Evolutionary conservation across 2,888 invertebrate species (phyloP), one percentile per base, ranked within the genome.

Genomic region (Ophion slaviceki): DNA sequence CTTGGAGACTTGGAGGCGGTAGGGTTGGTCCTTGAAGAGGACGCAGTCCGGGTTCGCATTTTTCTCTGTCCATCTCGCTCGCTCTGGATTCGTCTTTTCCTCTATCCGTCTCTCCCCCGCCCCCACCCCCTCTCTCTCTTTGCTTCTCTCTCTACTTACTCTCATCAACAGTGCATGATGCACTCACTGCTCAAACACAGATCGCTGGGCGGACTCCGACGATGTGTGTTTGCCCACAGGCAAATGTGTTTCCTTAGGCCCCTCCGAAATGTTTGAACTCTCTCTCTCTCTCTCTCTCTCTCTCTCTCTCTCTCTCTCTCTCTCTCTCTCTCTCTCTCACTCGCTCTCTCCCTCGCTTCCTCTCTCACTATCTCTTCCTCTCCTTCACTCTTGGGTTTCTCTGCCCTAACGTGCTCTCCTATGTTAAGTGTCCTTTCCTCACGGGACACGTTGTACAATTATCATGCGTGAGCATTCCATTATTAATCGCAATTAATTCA

Each of bases 191-290:
- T 72, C 85, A 59, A 47, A 53, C 71, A 81, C 67, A 76, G 28
- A 76, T 64, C 47, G 47, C 32, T 47, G 53, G 75, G 28, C 11
- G 47, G n/a, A 64, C 45, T 76, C 76, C 76, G 40, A 67, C 68
- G 61, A 32, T 57, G 28, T 66, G 82, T 93, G 91, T 93, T 93
- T 93, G 92, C 91, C 90, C 89, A 89, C 92, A 92, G 93, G 93
- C 92, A 93, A 93, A 93, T 93, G 92, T 93, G 93, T 93, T 93
- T 93, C 93, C 92, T 92, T 92, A 93, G 92, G 92, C 91, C 66
- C 89, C 89, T 91, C 90, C 91, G 89, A 92, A 91, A 92, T 92
- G 92, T 93, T 93, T 92, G 92, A 91, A 90, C 90, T 64, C 47
- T 53, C 76, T 64, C 47, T 36, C 80, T 47, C 75, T 68, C 77